A percentile compares a stretch with the other conserved stretches of the same genome.
These are phyloP conservation scores for Nasua narica DNA, from an alignment of 2,797 vertebrate species.

Conservation along the genomic window DNA sequence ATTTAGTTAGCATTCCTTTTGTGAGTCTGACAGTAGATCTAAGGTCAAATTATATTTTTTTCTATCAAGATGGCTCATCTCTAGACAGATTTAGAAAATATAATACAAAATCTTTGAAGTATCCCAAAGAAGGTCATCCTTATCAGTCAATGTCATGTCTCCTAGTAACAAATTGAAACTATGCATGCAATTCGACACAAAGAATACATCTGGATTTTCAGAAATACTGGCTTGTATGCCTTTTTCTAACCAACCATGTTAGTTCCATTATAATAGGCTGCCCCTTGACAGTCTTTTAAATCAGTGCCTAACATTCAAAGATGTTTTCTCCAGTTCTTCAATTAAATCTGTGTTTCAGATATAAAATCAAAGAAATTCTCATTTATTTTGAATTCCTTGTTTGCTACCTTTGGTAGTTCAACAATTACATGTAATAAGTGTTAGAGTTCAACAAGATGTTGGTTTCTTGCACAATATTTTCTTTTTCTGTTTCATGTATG, in stretches of 20 bases:
- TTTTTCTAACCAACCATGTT: not conserved
- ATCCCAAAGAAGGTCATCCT: not conserved
- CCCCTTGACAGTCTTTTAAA: not conserved
- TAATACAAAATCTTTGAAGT: not conserved
- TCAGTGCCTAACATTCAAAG: not conserved
- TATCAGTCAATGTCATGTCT: not conserved
- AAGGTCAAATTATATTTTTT: conserved; percentile 1
- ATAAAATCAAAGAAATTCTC: conserved; percentile 16
- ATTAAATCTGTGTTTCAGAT: not conserved
- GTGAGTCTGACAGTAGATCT: not conserved
- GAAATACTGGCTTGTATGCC: not conserved
- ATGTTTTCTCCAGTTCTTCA: not conserved
- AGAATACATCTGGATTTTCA: not conserved
- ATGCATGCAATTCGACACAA: not conserved
- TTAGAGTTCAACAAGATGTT: not conserved
- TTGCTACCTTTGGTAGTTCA: not conserved
- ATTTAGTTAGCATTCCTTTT: not conserved
- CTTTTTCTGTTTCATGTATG: not conserved
- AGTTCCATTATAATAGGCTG: not conserved
- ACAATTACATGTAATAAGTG: not conserved
- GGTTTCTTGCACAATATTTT: not conserved
- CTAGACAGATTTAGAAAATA: not conserved
- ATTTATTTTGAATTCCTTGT: not conserved
- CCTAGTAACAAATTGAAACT: not conserved
- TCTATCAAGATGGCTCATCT: conserved; percentile 2